Evolutionary conservation across 2,888 invertebrate species (phyloP).

Genomic region (Eupithecia insigniata): DNA sequence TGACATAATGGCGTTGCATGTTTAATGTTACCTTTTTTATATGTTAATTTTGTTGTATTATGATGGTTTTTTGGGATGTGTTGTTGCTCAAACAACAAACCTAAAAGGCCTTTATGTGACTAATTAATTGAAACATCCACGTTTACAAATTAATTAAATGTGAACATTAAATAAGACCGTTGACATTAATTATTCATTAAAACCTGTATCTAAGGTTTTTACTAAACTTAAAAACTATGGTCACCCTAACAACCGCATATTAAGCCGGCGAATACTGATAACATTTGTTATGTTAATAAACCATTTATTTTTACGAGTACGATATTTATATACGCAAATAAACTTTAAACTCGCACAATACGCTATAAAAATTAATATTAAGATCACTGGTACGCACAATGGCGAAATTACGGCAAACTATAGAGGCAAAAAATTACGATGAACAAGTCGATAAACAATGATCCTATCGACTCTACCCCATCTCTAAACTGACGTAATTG

Average conservation of each 20-base stretch:
- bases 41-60: not conserved
- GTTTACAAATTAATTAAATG: not conserved
- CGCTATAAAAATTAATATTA: slow-evolving; percentile 49
- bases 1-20: slow-evolving; percentile 28
- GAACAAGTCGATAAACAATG: slow-evolving; percentile 13
- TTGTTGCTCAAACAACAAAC: no score
- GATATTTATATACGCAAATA: slow-evolving; percentile 47
- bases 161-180: slow-evolving; percentile 4
- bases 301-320: slow-evolving; percentile 54
- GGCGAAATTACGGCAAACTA: not conserved
- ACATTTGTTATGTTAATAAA: slow-evolving; percentile 49
- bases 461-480: slow-evolving; percentile 14
- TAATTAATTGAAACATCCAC: not conserved
- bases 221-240: slow-evolving; percentile 22
- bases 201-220: slow-evolving; percentile 7
- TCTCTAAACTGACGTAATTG: slow-evolving; percentile 22
- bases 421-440: slow-evolving; percentile 16
- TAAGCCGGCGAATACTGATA: slow-evolving; percentile 29
- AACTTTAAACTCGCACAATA: slow-evolving; percentile 42
- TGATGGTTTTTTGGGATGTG: not conserved
- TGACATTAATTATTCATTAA: slow-evolving; percentile 7
- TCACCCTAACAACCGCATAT: slow-evolving; percentile 27
- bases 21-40: slow-evolving; percentile 16
- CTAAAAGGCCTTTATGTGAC: not conserved
- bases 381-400: slow-evolving; percentile 23